These are phyloP conservation scores for Perca flavescens DNA, from an alignment of 2,113 vertebrate genomes.

Conservation along the genomic window DNA sequence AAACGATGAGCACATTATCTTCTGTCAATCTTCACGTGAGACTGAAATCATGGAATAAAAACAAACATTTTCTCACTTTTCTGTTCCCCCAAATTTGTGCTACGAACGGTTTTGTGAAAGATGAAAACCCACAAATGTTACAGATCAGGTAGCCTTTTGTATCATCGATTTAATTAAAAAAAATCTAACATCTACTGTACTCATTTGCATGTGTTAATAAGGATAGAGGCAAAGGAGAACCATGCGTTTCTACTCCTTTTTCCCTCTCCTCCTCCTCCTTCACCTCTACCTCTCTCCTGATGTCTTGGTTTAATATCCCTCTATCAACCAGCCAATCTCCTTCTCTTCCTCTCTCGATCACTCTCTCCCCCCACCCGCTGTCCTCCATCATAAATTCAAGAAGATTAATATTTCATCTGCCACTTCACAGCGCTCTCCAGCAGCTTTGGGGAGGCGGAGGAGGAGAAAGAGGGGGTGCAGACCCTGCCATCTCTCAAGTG, in stretches of 20 bases:
- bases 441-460: not conserved
- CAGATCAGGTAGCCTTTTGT: too few relatives aligned
- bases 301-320: slow-evolving; percentile 19
- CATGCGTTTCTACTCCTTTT: not conserved
- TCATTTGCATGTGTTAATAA: too few relatives aligned
- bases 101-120: not conserved
- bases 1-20: not conserved
- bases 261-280: not conserved
- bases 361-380: not conserved
- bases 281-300: not conserved
- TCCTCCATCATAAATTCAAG: slow-evolving; percentile 63
- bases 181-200: too few relatives aligned
- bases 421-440: slow-evolving; percentile 39
- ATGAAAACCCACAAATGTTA: too few relatives aligned
- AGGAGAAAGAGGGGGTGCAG: not conserved
- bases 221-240: not conserved
- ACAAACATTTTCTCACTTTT: not conserved
- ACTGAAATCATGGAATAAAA: not conserved
- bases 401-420: slow-evolving; percentile 74
- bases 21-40: not conserved
- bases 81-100: not conserved
- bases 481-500: slow-evolving; percentile 11
- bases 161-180: too few relatives aligned
- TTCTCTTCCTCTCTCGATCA: not conserved
- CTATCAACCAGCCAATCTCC: not conserved